phyloP scores from a whole-genome alignment of 2,797 vertebrate genomes.

The Pristis pectinata region DNA sequence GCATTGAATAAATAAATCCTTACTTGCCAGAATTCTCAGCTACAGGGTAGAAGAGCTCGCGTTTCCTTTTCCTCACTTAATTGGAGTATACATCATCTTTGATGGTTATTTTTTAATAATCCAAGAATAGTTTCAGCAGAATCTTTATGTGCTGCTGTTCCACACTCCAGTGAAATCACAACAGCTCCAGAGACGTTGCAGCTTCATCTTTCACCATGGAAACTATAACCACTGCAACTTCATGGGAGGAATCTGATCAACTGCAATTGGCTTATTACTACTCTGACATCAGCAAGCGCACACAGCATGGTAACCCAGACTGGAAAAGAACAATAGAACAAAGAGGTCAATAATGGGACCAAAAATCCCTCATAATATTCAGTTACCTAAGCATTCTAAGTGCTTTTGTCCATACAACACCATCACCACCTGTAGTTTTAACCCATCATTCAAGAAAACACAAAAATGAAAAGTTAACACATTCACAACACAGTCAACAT shows the following conservation, averaged over 20 bases:
- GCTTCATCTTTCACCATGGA: neutral
- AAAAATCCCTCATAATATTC: neutral
- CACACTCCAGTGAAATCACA: neutral
- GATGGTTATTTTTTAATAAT: neutral
- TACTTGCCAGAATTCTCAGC: neutral
- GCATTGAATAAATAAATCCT: neutral
- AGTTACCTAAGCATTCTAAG: neutral
- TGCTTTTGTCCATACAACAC: no score
- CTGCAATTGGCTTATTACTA: neutral
- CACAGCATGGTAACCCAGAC: neutral
- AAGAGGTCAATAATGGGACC: neutral
- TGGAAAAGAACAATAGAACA: neutral
- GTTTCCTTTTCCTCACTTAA: neutral
- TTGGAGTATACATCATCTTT: neutral
- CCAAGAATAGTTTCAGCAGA: neutral
- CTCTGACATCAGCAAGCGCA: neutral
- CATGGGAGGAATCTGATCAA: neutral
- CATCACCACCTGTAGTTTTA: neutral
- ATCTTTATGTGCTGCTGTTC: neutral
- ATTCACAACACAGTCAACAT: no score
- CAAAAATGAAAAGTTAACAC: neutral
- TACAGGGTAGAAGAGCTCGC: neutral
- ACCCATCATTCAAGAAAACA: neutral
- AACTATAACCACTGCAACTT: neutral
- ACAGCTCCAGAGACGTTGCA: neutral